Conservation (phyloP, 2,888 invertebrate species). For the Galerucella nymphaeae region DNA sequence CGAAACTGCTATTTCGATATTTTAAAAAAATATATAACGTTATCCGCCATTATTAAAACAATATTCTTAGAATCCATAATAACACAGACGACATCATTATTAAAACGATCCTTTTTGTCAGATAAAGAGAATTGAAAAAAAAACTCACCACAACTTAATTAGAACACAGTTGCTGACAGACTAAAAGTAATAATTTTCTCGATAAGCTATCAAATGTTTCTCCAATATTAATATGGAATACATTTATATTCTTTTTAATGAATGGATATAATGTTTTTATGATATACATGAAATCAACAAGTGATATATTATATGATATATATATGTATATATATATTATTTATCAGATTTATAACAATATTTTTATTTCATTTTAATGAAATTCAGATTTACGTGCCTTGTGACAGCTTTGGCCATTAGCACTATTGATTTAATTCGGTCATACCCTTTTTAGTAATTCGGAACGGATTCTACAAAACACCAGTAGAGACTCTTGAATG, state of each 20-base stretch:
- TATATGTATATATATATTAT: constrained; percentile 7
- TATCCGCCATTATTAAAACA: background rate
- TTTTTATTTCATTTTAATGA: too few species aligned
- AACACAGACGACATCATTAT: background rate
- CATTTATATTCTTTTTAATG: constrained; percentile 31
- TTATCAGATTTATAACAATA: background rate
- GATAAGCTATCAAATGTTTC: constrained; percentile 41
- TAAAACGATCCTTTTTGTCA: background rate
- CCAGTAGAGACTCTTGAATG: too few species aligned
- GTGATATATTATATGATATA: too few species aligned
- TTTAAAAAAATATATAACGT: background rate
- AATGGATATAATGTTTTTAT: constrained; percentile 36
- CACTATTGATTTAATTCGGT: too few species aligned
- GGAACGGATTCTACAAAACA: too few species aligned
- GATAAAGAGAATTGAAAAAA: constrained; percentile 12
- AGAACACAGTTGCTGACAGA: constrained; percentile 38
- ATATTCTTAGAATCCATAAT: constrained; percentile 4
- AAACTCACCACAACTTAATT: constrained; percentile 32
- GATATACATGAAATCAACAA: constrained; percentile 38
- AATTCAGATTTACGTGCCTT: too few species aligned
- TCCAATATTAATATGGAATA: constrained; percentile 28
- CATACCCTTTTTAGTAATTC: too few species aligned
- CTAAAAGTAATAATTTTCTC: constrained; percentile 41
- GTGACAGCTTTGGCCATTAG: too few species aligned
- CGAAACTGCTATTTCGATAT: background rate